Conservation (phyloP, 2,888 invertebrate species). For the Dicycla oo region DNA sequence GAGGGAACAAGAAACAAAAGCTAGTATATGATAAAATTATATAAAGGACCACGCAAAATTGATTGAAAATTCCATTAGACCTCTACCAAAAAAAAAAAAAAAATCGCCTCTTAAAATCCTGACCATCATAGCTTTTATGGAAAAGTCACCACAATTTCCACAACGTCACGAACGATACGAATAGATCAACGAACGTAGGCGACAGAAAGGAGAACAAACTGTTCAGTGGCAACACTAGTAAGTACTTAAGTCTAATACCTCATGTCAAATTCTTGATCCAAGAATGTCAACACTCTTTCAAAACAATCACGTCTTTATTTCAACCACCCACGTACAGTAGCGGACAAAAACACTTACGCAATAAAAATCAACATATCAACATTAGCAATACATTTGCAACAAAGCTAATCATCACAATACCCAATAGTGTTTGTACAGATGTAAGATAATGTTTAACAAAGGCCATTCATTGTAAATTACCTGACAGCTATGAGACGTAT, state of each 20-base stretch:
- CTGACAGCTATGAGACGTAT: slow-evolving; percentile 60
- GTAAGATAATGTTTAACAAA: slow-evolving; percentile 65
- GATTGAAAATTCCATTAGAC: too few relatives aligned
- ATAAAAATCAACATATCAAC: slow-evolving; percentile 59
- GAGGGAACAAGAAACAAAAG: too few relatives aligned
- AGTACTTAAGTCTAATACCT: neutral
- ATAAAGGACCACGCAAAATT: too few relatives aligned
- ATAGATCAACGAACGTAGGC: neutral
- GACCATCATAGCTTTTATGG: neutral
- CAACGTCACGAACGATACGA: neutral
- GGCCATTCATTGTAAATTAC: slow-evolving; percentile 70
- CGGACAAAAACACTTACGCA: slow-evolving; percentile 45
- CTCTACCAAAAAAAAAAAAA: too few relatives aligned
- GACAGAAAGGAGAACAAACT: neutral
- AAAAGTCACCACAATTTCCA: neutral
- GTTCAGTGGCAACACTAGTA: too few relatives aligned
- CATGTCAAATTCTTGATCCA: slow-evolving; percentile 1
- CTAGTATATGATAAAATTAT: too few relatives aligned
- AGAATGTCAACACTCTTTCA: slow-evolving; percentile 29
- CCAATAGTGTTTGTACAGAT: slow-evolving; percentile 65
- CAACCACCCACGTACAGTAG: slow-evolving; percentile 44
- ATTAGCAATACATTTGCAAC: slow-evolving; percentile 60
- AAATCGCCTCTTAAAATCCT: too few relatives aligned
- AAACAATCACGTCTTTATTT: slow-evolving; percentile 35
- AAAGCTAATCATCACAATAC: slow-evolving; percentile 51